Conservation (phyloP, 1,140 invertebrate genomes). For the Bombus sylvicola region DNA sequence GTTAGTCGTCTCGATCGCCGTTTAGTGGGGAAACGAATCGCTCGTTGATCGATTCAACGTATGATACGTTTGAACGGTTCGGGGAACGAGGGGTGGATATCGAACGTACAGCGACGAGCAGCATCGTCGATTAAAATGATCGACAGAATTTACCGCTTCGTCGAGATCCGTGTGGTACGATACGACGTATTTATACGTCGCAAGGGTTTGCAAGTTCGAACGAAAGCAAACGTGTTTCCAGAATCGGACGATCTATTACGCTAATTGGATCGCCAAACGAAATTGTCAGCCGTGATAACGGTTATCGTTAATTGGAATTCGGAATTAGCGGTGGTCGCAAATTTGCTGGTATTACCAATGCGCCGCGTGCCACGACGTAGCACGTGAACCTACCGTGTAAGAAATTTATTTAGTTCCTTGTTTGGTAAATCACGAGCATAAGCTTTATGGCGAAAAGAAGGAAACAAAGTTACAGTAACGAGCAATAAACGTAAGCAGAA, state of each 20-base stretch:
- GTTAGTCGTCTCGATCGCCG: conserved; percentile 24
- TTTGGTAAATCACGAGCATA: too few relatives aligned
- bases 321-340: background rate
- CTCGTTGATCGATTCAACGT: conserved; percentile 16
- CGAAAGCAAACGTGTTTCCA: background rate
- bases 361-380: background rate
- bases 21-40: conserved; percentile 16
- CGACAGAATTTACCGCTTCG: conserved; percentile 25
- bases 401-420: too few relatives aligned
- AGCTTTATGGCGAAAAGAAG: too few relatives aligned
- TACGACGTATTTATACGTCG: too few relatives aligned
- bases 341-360: conserved; percentile 15
- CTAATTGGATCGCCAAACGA: background rate
- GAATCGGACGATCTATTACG: background rate
- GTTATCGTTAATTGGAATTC: background rate
- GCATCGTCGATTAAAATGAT: conserved; percentile 41
- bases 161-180: background rate
- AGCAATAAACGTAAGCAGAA: too few relatives aligned
- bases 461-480: too few relatives aligned
- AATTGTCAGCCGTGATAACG: conserved; percentile 2
- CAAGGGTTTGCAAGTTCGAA: background rate
- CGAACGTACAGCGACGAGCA: conserved; percentile 3
- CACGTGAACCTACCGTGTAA: too few relatives aligned
- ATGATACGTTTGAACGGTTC: background rate
- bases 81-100: background rate